Evolutionary conservation across 2,797 vertebrate genomes (phyloP), one percentile per base, ranked within the genome.

Genomic region (Crypturellus tataupa): DNA sequence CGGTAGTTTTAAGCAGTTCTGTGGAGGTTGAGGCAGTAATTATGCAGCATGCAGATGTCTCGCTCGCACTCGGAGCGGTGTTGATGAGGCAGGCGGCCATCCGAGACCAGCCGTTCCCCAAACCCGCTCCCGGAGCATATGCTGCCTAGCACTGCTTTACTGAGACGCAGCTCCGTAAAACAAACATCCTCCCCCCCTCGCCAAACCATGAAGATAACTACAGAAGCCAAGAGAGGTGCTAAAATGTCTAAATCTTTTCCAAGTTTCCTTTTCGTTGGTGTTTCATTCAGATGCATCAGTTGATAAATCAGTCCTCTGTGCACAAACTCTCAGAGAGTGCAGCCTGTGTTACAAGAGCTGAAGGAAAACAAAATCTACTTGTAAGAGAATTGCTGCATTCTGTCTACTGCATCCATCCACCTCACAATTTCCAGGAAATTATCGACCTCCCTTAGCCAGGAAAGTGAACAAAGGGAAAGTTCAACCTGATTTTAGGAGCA

Each of bases 1-100:
- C 91, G 88, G 56, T 25, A 91, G 85, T 91, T 96, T 95, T 95
- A 83, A 92, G 68, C 23, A 4, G 47, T 78, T 94, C 83, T 84
- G 69, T 71, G 35, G 71, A 80, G 85, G 91, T 84, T 5, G 9
- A 91, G 83, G 85, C 72, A 89, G 89, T 86, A 94, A 97, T 90
- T 95, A 95, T 56, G 53, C 42, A 90, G 93, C 4, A 2, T 75
- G 77, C 86, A 91, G 73, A 90, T 93, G 89, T 62, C 85, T 93
- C 69, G 51, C n/a, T 88, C 93, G 70, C 73, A 87, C 85, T 82
- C 53, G 70, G 51, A 87, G 81, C 23, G 62, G 55, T 63, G 35
- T 33, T 85, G 65, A 94, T 91, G 85, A 95, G 84, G 87, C 63
- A 93, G 84, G 81, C 55, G 73, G 90, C 64, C 40, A 80, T 53